Evolutionary conservation across 2,113 vertebrate genomes (phyloP).

Genomic region (Barbus barbus): DNA sequence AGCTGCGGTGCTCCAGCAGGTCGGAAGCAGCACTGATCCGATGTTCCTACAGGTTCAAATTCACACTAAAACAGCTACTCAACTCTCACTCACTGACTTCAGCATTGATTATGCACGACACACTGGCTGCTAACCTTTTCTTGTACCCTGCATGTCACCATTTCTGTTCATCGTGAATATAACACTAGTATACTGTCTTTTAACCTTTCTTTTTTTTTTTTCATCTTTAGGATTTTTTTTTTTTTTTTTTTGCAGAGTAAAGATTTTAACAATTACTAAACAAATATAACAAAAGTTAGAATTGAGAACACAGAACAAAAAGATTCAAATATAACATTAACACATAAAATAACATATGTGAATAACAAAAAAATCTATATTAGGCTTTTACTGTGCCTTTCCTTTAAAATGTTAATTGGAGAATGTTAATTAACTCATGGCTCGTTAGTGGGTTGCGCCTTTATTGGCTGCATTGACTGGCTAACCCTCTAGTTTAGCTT

Average conservation of each 20-base stretch:
- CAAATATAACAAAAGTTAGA: neutral
- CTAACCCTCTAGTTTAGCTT: conserved; percentile 74
- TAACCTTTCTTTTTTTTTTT: neutral
- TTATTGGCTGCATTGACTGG: conserved; percentile 76
- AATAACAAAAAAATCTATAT: neutral
- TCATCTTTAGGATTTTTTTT: neutral
- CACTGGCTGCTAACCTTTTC: neutral
- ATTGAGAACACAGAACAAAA: neutral
- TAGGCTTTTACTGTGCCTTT: neutral
- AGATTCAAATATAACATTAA: neutral
- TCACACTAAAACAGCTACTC: conserved; percentile 25
- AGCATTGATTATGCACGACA: conserved; percentile 8
- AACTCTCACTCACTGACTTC: conserved; percentile 5
- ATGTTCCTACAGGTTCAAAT: conserved; percentile 32
- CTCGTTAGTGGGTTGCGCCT: conserved; percentile 57
- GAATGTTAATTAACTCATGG: conserved; percentile 58
- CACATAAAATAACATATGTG: too few relatives aligned
- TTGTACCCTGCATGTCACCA: neutral
- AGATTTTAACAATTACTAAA: neutral
- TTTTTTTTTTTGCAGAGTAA: neutral
- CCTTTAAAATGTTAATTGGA: conserved; percentile 51
- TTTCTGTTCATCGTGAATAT: neutral
- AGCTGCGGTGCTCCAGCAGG: conserved; percentile 63
- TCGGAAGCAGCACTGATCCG: conserved; percentile 34
- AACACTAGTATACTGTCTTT: neutral